Conservation (phyloP, 1,140 invertebrate species). For the Propsilocerus akamusi region DNA sequence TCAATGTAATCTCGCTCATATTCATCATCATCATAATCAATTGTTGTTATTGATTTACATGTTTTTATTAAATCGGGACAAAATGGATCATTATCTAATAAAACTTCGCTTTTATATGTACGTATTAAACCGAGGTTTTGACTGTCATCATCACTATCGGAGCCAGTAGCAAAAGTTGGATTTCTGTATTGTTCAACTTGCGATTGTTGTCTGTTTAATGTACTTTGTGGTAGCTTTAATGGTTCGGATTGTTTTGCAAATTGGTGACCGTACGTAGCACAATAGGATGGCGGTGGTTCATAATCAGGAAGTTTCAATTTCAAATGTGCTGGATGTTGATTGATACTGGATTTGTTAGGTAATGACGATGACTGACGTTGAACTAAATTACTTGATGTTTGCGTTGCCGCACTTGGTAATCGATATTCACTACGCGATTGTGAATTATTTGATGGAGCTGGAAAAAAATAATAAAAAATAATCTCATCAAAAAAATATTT, state of each 20-base stretch:
- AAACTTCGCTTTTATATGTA: not conserved
- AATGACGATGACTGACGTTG: not conserved
- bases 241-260: not conserved
- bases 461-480: not conserved
- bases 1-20: not conserved
- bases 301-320: not conserved
- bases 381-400: not conserved
- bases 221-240: not conserved
- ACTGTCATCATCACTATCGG: conserved; percentile 2
- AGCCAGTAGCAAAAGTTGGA: not conserved
- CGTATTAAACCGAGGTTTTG: not conserved
- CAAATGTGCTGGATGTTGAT: not conserved
- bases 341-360: too few species aligned
- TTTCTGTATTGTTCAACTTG: not conserved
- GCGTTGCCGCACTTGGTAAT: not conserved
- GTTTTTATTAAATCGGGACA: not conserved
- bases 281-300: not conserved
- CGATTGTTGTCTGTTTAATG: too few species aligned
- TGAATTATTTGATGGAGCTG: not conserved
- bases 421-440: not conserved
- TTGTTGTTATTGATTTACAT: not conserved
- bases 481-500: not conserved
- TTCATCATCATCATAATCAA: conserved; percentile 1
- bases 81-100: not conserved
- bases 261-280: not conserved